Evolutionary conservation across 2,888 invertebrate genomes (phyloP), one percentile per base, ranked within the genome.

Genomic region (Agonum fuliginosum): DNA sequence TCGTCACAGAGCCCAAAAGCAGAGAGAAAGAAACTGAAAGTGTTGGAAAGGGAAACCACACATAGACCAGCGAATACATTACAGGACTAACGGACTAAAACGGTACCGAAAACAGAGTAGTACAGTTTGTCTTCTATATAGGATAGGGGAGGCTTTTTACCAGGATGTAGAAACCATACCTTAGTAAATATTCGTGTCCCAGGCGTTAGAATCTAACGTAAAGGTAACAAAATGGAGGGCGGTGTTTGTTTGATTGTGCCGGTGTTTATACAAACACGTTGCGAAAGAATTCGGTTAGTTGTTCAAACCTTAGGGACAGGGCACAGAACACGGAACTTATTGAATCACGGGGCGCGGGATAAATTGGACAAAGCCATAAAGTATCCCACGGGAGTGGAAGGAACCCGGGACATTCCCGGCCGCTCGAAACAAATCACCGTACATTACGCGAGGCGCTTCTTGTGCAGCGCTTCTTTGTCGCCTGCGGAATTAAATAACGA

Each of bases 341-440:
- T 74, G 74, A 74, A 74, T 74, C 74, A 74, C 74, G 62, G 37
- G 51, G 48, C 14, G 20, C 48, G 37, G 37, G 46, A 62, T 62
- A 74, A 74, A 74, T 74, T 74, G 74, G 74, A 74, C 74, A 74
- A 74, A 74, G 74, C 65, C 46, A 74, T 74, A 74, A 74, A 74
- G 43, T 30, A 74, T 74, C 74, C 74, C 65, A n/a, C 20, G 74
- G 43, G 74, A 74, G 12, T 46, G 17, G 14, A 6, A 46, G 46
- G 12, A 17, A 17, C 46, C 22, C 24, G 22, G 19, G 46, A 37
- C 27, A 20, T 12, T 20, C 3, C 48, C 5, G 43, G 12, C 14
- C 12, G 30, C 12, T 30, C 71, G 43, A 74, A 74, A 74, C 74
- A 74, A 74, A 74, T 74, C 74, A 65, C 74, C 14, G 46, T 43